Evolutionary conservation across 2,888 invertebrate species (phyloP).

Genomic region (Tetrapedia diversipes): DNA sequence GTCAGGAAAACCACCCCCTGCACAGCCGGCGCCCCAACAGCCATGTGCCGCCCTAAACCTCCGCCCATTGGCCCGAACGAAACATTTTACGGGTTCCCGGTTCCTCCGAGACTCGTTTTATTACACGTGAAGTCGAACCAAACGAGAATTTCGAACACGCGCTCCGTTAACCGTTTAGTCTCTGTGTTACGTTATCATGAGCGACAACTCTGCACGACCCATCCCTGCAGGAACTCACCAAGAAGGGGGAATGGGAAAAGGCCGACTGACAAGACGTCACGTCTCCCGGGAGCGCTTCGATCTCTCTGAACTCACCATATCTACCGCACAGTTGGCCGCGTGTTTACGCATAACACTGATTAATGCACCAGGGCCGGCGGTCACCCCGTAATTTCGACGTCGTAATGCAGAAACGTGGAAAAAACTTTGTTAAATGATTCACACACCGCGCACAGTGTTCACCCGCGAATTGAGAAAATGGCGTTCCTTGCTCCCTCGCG

Average conservation of each 20-base stretch:
- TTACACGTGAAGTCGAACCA: slow-evolving; percentile 27
- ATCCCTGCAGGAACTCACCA: slow-evolving; percentile 52
- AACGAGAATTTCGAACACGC: neutral
- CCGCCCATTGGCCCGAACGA: slow-evolving; percentile 68
- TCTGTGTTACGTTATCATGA: slow-evolving; percentile 51
- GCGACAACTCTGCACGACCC: slow-evolving; percentile 49
- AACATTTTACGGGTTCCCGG: slow-evolving; percentile 36
- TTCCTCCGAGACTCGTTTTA: slow-evolving; percentile 15
- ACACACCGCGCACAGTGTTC: slow-evolving; percentile 56
- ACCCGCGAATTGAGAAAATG: slow-evolving; percentile 72
- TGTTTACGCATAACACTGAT: slow-evolving; percentile 74
- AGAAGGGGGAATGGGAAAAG: slow-evolving; percentile 49
- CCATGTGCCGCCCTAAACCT: slow-evolving; percentile 77
- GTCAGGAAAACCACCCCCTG: slow-evolving; percentile 76
- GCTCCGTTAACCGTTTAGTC: slow-evolving; percentile 12
- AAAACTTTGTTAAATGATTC: slow-evolving; percentile 31
- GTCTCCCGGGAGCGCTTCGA: slow-evolving; percentile 66
- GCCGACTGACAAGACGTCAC: slow-evolving; percentile 66
- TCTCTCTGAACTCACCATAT: slow-evolving; percentile 73
- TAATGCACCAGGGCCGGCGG: slow-evolving; percentile 24
- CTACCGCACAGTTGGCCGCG: slow-evolving; percentile 69
- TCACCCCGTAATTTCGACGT: slow-evolving; percentile 35
- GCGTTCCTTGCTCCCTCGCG: slow-evolving; percentile 67
- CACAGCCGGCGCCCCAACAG: slow-evolving; percentile 75
- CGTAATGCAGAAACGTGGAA: slow-evolving; percentile 36